Evolutionary conservation across 2,797 vertebrate species (phyloP), one percentile per base, ranked within the genome.

Genomic region (Octomys mimax): DNA sequence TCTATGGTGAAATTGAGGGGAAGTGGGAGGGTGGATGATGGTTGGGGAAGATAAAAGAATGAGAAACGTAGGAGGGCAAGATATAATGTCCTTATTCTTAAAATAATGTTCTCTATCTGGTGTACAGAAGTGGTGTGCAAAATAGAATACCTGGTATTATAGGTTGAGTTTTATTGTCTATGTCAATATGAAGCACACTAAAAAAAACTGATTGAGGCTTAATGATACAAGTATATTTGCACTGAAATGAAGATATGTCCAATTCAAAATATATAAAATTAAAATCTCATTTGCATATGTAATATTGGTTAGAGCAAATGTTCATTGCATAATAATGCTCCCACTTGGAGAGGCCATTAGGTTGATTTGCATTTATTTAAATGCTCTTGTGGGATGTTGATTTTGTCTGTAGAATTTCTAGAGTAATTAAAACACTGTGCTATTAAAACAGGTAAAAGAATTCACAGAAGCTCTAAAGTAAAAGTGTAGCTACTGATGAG

Each of bases 361-460:
- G 89, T 95, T 96, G 91, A 96, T 97, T 97, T 97, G 87, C 84
- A 96, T 87, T 96, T 89, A 96, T 96, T 97, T 95, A 94, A 94
- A 95, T 95, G 89, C 84, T 93, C 90, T 81, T 84, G 61, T 95
- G 95, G 88, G 89, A 92, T 19, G 19, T 42, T 95, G 94, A 89
- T 96, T 97, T 97, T 96, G 62, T 89, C 89, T 95, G 21, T 96
- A 95, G 79, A 95, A 54, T 96, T 89, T 64, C 18, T 62, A 93
- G 26, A n/a, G 49, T 89, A 94, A 88, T 95, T 96, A 94, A 95
- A 79, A 90, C 46, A 89, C 57, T 77, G 75, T 92, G 46, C 75
- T 95, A 75, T 84, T 97, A 92, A 97, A 95, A 85, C 33, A 96
- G 70, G 82, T 92, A 94, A 93, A 95, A 89, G 59, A 92, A 54